Base-by-base conservation (phyloP, 1,140 invertebrate species). In the Achroia grisella region DNA sequence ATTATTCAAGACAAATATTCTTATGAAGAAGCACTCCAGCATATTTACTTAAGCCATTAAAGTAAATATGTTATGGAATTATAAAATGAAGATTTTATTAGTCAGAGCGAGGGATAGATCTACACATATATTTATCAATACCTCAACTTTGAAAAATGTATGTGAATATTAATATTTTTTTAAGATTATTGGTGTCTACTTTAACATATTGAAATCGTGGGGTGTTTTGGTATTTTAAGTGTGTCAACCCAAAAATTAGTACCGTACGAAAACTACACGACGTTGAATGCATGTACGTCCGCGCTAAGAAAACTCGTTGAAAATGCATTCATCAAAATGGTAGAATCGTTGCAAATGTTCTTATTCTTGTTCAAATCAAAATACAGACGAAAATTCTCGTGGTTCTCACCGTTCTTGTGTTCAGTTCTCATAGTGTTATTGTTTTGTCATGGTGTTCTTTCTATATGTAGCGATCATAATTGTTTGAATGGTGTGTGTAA, bases 291-390 rank as follows among this genome's bases (percentile, higher is more conserved):
- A 65, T 70, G 65, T 71, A 71, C 63, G 71, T 81, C 55, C 68
- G 69, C 65, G 61, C 52, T 79, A 79, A 78, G 67, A 80, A 85
- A 81, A 82, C 61, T 81, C 69, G 73, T 80, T 73, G 73, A 87
- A 87, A 84, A 87, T 86, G 82, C 73, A 81, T 76, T 63, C 71
- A 83, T 71, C 81, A 91, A 91, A 89, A 93, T 93, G 92, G 89
- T 92, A 90, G 90, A 91, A 88, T 88, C 89, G 64, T 77, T 92
- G 75, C 91, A 93, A 89, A 93, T 93, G 91, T 93, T 93, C 89
- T 90, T 93, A 88, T 93, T 94, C 86, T 88, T 93, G 76, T 93
- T 92, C 87, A 93, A 93, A 87, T 93, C 92, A 23, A 94, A 93
- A 83, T 93, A 93, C 86, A 89, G 92, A 78, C 90, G 92, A 87